Conservation (phyloP, 2,797 vertebrate genomes). For the Myiotriccus ornatus region DNA sequence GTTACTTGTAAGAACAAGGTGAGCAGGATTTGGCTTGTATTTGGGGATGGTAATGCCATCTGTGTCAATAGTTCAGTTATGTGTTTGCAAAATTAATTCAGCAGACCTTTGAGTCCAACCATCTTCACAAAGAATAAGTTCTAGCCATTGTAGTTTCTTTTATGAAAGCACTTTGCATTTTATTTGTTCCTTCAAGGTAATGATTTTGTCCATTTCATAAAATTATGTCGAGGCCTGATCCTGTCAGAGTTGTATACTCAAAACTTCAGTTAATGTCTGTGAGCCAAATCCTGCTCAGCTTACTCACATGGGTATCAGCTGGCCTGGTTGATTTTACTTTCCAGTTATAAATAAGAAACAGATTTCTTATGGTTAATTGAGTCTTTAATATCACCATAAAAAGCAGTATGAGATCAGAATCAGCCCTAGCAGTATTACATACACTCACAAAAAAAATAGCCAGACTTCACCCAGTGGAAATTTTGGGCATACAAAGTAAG, state of each 20-base stretch:
- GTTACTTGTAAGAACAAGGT: background rate
- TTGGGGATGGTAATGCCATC: background rate
- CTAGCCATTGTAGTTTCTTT: background rate
- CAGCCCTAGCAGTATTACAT: background rate
- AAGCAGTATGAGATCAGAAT: slow-evolving; percentile 37
- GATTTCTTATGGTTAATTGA: slow-evolving; percentile 60
- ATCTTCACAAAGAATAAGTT: background rate
- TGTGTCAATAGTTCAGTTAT: background rate
- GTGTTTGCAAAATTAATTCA: slow-evolving; percentile 6
- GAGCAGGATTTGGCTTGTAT: background rate
- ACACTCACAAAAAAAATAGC: background rate
- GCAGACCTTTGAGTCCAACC: background rate
- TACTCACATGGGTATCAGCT: slow-evolving; percentile 20
- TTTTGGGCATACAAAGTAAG: background rate
- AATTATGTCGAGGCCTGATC: background rate
- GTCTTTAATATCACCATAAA: slow-evolving; percentile 54
- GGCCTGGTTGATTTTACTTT: slow-evolving; percentile 35
- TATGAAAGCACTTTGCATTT: background rate
- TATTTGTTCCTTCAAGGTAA: background rate
- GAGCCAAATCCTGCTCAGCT: background rate
- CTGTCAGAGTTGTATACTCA: background rate
- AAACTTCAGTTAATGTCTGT: background rate
- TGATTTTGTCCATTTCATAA: background rate
- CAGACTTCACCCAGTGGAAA: slow-evolving; percentile 14
- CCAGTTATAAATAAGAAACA: slow-evolving; percentile 41